Evolutionary conservation across 2,888 invertebrate genomes (phyloP).

Genomic region (Fabriciana adippe): DNA sequence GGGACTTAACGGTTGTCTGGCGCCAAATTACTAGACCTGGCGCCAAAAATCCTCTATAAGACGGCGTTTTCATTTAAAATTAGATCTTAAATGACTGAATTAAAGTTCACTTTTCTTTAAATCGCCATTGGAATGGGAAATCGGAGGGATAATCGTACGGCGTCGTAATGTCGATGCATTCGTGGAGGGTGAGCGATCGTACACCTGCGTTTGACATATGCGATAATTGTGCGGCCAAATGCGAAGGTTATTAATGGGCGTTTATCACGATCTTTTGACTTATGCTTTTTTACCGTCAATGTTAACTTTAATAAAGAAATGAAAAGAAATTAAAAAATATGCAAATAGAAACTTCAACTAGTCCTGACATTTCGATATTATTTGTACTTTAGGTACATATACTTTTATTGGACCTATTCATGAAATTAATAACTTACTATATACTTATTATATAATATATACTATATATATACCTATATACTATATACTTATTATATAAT

Average conservation of each 20-base stretch:
- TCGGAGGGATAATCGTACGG: constrained; percentile 33
- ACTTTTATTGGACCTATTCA: too few relatives aligned
- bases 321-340: background rate
- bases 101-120: constrained; percentile 37
- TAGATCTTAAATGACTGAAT: constrained; percentile 27
- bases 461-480: background rate
- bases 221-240: constrained; percentile 31
- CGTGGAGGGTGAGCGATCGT: constrained; percentile 30
- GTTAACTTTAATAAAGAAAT: background rate
- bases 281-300: background rate
- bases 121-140: constrained; percentile 3
- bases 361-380: too few relatives aligned
- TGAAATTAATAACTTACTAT: too few relatives aligned
- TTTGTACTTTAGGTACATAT: too few relatives aligned
- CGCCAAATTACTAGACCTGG: constrained; percentile 64
- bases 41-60: constrained; percentile 46
- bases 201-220: constrained; percentile 40
- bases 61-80: constrained; percentile 20
- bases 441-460: too few relatives aligned
- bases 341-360: background rate
- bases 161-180: constrained; percentile 39
- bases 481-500: too few relatives aligned
- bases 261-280: constrained; percentile 21
- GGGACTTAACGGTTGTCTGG: constrained; percentile 65
- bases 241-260: constrained; percentile 24